Evolutionary conservation across 35 echinoderm and acorn worm genomes (phyloP), one percentile per base, ranked within the genome.

Genomic region (Acanthaster planci): DNA sequence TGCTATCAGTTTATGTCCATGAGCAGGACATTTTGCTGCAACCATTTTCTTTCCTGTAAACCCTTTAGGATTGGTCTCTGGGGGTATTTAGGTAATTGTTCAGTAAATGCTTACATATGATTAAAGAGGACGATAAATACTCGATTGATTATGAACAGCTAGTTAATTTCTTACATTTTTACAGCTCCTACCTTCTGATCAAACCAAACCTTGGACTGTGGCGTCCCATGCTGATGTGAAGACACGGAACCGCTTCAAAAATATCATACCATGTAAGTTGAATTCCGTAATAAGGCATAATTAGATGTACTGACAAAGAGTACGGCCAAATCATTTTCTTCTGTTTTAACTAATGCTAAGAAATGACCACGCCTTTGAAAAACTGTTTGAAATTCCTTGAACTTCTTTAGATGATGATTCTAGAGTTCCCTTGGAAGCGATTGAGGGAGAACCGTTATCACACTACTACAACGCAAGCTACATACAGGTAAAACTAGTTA

Each of bases 231-330:
- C 90, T 22, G 90, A 92, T 19, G 86, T 92, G 77, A 92, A 92
- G 58, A 82, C 83, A n/a, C 92, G 92, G 79, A 97, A 97, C 57
- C 82, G 94, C 44, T 97, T 92, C 80, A 90, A 90, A 56, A 97
- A 97, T 58, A 97, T 97, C 60, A 84, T 97, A n/a, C 72, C 94
- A 86, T 97, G 94, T 92, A 80, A 97, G 94, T 97, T 17, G 27
- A 83, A 0, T 34, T 7, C 7, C n/a, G n/a, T n/a, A n/a, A n/a
- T n/a, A n/a, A n/a, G n/a, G n/a, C 42, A 47, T 12, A 47, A 47
- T 47, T 12, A 47, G 4, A 47, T 47, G 4, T 47, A 6, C 12
- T 47, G 42, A 47, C 42, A 47, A 47, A 47, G 42, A 47, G 42
- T 47, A 47, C 8, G 77, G 7, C 29, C 30, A 34, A 78, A 40